phyloP scores from a whole-genome alignment of 1,140 invertebrate genomes.

The Antheraea mylitta region DNA sequence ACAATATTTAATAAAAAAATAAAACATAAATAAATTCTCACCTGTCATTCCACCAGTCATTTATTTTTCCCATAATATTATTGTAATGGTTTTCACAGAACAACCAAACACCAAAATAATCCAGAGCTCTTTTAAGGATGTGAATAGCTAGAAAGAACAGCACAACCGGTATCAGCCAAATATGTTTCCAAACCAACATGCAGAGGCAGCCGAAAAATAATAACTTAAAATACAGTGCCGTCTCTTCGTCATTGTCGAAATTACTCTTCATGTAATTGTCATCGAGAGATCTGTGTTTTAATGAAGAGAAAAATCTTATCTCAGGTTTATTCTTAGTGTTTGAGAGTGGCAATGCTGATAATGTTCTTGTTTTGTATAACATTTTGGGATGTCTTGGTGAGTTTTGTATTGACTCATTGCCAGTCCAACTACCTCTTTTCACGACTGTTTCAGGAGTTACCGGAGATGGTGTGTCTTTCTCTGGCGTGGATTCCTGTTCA shows the following conservation, averaged over 20 bases:
- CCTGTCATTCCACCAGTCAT: conserved; percentile 68
- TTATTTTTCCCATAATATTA: conserved; percentile 53
- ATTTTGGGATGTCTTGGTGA: conserved; percentile 61
- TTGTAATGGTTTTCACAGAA: conserved; percentile 72
- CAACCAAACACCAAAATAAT: conserved; percentile 74
- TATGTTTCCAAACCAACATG: conserved; percentile 76
- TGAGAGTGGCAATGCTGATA: conserved; percentile 68
- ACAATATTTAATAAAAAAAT: too few species aligned
- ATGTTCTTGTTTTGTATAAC: conserved; percentile 70
- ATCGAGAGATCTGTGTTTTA: conserved; percentile 67
- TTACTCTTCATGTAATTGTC: conserved; percentile 67
- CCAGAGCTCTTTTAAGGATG: conserved; percentile 61
- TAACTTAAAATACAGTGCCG: conserved; percentile 72
- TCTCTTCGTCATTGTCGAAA: conserved; percentile 67
- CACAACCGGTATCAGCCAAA: conserved; percentile 71
- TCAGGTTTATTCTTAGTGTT: conserved; percentile 60
- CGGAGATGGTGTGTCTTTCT: conserved; percentile 52
- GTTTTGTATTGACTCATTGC: conserved; percentile 46
- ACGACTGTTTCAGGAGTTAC: conserved; percentile 46
- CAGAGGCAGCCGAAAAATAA: conserved; percentile 71
- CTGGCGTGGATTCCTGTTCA: conserved; percentile 59
- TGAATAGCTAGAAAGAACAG: conserved; percentile 70
- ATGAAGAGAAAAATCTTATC: conserved; percentile 58
- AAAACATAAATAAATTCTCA: conserved; percentile 17
- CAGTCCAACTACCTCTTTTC: conserved; percentile 57